Evolutionary conservation across 2,888 invertebrate genomes (phyloP).

Genomic region (Synergus gifuensis): DNA sequence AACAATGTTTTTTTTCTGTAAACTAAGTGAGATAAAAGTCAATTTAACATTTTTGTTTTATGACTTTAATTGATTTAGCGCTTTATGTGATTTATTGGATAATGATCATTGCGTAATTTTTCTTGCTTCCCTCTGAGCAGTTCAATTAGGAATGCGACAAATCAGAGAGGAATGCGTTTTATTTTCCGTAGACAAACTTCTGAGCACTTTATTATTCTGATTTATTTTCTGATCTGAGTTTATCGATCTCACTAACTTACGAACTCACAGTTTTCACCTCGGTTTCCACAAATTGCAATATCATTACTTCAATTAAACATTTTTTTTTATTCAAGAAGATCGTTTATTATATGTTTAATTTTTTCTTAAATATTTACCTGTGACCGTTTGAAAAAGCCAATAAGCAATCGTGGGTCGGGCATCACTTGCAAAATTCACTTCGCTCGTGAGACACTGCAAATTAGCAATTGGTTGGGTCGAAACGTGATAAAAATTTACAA

Average conservation of each 20-base stretch:
- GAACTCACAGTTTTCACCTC: no score
- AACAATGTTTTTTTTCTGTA: not conserved
- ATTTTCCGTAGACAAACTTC: conserved; percentile 16
- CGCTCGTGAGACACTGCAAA: conserved; percentile 93
- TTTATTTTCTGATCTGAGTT: not conserved
- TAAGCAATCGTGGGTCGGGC: conserved; percentile 95
- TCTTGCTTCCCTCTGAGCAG: not conserved
- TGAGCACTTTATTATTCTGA: conserved; percentile 15
- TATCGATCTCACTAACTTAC: not conserved
- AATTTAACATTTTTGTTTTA: conserved; percentile 30
- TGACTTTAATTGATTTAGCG: conserved; percentile 30
- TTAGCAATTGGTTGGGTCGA: conserved; percentile 97
- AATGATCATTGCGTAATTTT: conserved; percentile 33
- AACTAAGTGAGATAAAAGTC: not conserved
- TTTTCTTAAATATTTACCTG: conserved; percentile 81
- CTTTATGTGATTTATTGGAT: conserved; percentile 38
- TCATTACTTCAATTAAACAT: not conserved
- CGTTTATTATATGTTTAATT: not conserved
- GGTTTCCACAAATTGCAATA: not conserved
- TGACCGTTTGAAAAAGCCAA: conserved; percentile 97
- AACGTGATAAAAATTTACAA: conserved; percentile 98
- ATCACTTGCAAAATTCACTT: conserved; percentile 96
- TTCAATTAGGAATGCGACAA: conserved; percentile 37
- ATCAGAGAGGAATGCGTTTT: conserved; percentile 12
- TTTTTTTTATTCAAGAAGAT: not conserved